These are phyloP conservation scores for Malthinus seriepunctatus DNA, from an alignment of 2,888 invertebrate species.

Conservation along the genomic window DNA sequence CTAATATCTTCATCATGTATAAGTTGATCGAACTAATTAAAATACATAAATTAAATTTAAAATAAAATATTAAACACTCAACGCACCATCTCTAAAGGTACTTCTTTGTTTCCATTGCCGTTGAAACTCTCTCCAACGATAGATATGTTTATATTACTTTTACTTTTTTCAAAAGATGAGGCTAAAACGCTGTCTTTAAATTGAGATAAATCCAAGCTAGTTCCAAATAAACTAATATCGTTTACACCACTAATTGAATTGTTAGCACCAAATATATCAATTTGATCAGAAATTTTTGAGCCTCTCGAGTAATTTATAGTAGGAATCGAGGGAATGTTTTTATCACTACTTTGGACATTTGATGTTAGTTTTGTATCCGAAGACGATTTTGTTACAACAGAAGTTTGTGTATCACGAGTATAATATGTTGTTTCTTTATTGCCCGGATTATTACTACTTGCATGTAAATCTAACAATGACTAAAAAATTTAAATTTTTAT, in stretches of 20 bases:
- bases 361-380: slow-evolving; percentile 1
- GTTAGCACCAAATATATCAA: slow-evolving; percentile 10
- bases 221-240: slow-evolving; percentile 21
- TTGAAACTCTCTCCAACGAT: slow-evolving; percentile 4
- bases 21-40: slow-evolving; percentile 61
- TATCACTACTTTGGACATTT: background rate
- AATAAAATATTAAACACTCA: background rate
- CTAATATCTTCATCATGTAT: slow-evolving; percentile 70
- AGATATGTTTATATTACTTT: slow-evolving; percentile 23
- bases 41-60: background rate
- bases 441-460: slow-evolving; percentile 11
- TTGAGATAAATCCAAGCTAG: slow-evolving; percentile 31
- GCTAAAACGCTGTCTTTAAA: slow-evolving; percentile 26
- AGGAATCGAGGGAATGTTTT: too few species aligned
- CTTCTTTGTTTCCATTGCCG: slow-evolving; percentile 39
- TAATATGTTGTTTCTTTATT: background rate
- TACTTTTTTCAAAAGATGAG: slow-evolving; percentile 20
- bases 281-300: slow-evolving; percentile 35
- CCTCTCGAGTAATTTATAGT: slow-evolving; percentile 47
- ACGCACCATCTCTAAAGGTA: slow-evolving; percentile 50
- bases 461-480: slow-evolving; percentile 37
- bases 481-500: slow-evolving; percentile 11
- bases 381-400: slow-evolving; percentile 27
- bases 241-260: slow-evolving; percentile 20
- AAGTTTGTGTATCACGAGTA: slow-evolving; percentile 45